Conservation (phyloP, 2,113 vertebrate species). For the Catharus fuscescens region DNA sequence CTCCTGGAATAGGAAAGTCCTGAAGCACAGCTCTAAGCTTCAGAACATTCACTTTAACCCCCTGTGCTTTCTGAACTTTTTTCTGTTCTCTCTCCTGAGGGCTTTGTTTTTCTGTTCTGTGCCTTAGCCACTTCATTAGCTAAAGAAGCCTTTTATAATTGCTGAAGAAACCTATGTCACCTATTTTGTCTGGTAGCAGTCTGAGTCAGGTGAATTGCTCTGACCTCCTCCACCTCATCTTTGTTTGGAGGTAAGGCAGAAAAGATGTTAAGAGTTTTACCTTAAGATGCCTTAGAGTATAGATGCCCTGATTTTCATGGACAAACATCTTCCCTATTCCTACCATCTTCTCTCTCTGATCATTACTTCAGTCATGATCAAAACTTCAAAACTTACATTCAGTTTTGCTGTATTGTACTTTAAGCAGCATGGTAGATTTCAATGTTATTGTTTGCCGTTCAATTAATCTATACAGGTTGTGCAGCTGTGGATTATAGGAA, state of each 20-base stretch:
- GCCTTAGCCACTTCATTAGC: background rate
- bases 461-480: background rate
- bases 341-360: background rate
- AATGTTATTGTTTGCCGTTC: background rate
- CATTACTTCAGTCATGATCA: background rate
- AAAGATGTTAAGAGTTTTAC: background rate
- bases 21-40: background rate
- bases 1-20: background rate
- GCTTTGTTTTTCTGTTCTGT: background rate
- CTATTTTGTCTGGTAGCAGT: background rate
- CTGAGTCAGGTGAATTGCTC: background rate
- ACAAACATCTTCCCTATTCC: background rate
- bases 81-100: background rate
- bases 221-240: background rate
- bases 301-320: background rate
- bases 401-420: background rate
- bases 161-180: background rate
- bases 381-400: too few species aligned
- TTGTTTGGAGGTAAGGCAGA: background rate
- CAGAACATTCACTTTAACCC: background rate
- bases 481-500: background rate
- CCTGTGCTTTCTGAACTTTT: background rate
- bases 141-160: background rate
- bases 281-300: background rate
- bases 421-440: background rate